Evolutionary conservation across 2,113 vertebrate genomes (phyloP).

Genomic region (Aptenodytes forsteri): DNA sequence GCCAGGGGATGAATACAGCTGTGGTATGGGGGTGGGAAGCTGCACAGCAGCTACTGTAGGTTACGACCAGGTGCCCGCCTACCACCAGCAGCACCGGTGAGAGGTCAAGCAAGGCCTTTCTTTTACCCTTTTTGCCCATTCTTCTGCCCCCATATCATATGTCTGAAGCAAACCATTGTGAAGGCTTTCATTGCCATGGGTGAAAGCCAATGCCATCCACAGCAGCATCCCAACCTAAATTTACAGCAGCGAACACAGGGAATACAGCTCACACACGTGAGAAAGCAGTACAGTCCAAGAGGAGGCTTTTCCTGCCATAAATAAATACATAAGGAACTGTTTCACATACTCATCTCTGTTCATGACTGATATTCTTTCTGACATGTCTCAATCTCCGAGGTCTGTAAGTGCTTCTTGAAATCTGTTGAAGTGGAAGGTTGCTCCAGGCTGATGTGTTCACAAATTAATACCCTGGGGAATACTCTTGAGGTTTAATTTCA

Average conservation of each 20-base stretch:
- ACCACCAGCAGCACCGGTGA: background rate
- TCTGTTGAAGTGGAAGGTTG: background rate
- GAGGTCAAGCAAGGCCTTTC: background rate
- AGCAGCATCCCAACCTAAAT: background rate
- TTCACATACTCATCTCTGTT: background rate
- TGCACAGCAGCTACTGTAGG: background rate
- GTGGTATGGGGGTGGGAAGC: background rate
- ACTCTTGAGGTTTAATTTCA: background rate
- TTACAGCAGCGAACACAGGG: background rate
- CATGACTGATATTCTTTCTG: background rate
- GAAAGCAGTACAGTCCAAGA: background rate
- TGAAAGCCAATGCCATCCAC: background rate
- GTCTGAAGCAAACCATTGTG: background rate
- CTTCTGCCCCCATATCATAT: background rate
- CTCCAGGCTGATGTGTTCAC: background rate
- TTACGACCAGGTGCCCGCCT: background rate
- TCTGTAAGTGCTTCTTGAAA: background rate
- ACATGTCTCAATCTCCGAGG: background rate
- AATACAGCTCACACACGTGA: background rate
- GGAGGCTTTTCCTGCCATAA: background rate
- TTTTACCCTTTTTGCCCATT: background rate
- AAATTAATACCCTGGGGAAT: background rate
- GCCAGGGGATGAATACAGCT: background rate
- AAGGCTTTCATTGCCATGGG: background rate
- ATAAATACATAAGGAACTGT: background rate